phyloP scores from a whole-genome alignment of 1,140 invertebrate genomes.

The Ectropis grisescens region DNA sequence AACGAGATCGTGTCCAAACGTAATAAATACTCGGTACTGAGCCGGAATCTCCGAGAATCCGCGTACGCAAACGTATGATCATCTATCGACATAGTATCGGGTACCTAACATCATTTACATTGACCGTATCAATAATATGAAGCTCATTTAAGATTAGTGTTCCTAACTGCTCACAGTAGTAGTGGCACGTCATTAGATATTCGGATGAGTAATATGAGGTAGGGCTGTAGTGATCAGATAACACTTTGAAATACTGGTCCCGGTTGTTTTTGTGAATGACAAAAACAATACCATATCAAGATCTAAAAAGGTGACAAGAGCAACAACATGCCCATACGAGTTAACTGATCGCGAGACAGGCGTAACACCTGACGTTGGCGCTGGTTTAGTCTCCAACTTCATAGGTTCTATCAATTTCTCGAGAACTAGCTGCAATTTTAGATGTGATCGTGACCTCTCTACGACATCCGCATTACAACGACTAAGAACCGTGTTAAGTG shows the following conservation, averaged over 20 bases:
- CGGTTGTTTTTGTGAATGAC: no score
- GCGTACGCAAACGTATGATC: constrained; percentile 22
- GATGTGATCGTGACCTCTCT: no score
- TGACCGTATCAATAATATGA: constrained; percentile 15
- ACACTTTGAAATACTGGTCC: neutral
- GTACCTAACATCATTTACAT: constrained; percentile 14
- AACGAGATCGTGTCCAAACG: constrained; percentile 28
- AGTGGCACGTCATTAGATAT: neutral
- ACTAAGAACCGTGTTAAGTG: no score
- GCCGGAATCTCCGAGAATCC: constrained; percentile 52
- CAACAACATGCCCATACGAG: no score
- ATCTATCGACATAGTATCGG: constrained; percentile 17
- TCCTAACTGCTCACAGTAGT: neutral
- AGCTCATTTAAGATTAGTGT: constrained; percentile 17
- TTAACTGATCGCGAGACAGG: no score
- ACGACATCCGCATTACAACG: no score
- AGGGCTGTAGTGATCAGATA: neutral
- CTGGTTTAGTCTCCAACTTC: no score
- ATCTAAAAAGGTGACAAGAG: no score
- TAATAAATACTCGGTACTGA: constrained; percentile 43
- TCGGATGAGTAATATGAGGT: neutral
- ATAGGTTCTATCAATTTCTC: no score
- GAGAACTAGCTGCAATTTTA: no score
- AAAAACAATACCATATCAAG: no score
- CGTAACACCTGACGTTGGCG: no score